Evolutionary conservation across 2,113 vertebrate species (phyloP).

Genomic region (Muntiacus muntjak): DNA sequence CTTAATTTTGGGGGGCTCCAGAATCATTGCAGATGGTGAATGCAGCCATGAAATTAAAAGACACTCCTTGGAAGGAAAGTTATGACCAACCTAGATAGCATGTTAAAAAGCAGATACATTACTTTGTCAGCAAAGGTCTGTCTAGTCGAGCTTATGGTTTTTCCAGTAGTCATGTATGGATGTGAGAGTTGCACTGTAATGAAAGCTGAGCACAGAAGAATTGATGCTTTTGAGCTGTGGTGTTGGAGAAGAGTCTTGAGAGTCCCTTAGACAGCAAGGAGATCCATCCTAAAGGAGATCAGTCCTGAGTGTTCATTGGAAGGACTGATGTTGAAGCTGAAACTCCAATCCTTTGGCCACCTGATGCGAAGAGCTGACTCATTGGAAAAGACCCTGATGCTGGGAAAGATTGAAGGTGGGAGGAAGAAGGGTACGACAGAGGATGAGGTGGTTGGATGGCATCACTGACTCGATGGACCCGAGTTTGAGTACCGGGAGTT

Average conservation of each 20-base stretch:
- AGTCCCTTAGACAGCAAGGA: neutral
- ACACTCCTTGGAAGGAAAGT: neutral
- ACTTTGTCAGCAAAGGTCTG: neutral
- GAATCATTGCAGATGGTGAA: neutral
- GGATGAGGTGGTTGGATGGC: neutral
- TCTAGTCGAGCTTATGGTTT: neutral
- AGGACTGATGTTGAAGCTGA: neutral
- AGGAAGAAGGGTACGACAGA: neutral
- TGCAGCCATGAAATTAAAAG: neutral
- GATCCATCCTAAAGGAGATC: neutral
- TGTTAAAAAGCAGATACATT: neutral
- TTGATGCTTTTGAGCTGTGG: neutral
- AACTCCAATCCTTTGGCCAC: neutral
- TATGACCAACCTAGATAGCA: neutral
- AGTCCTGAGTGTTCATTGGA: neutral
- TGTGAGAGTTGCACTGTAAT: accelerated
- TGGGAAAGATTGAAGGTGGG: neutral
- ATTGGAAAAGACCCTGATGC: neutral
- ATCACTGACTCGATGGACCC: neutral
- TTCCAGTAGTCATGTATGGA: neutral
- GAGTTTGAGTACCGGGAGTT: neutral
- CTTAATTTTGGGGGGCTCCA: neutral
- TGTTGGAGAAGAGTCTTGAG: neutral
- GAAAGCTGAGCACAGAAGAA: neutral
- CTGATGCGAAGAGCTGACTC: neutral